phyloP scores from a whole-genome alignment of 2,797 vertebrate species.

The Coilia nasus region DNA sequence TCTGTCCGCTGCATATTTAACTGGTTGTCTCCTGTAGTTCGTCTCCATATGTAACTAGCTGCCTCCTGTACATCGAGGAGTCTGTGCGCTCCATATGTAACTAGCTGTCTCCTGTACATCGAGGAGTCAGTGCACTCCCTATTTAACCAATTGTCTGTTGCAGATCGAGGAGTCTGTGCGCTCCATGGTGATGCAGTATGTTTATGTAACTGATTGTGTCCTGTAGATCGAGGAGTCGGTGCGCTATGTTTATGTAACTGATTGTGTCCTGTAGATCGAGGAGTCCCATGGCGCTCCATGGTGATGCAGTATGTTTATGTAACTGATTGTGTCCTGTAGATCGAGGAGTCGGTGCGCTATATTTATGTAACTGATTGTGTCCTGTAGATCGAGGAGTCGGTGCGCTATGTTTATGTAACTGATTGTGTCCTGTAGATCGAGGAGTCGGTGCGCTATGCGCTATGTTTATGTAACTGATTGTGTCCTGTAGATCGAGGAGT shows the following conservation, averaged over 20 bases:
- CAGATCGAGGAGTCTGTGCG: constrained; percentile 96
- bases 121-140: constrained; percentile 92
- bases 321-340: no score
- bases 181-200: constrained; percentile 96
- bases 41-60: no score
- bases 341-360: no score
- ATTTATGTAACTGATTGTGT: no score
- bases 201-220: no score
- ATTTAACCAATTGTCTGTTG: not conserved
- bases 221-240: constrained; percentile 93
- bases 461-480: no score
- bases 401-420: no score
- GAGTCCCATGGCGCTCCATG: constrained; percentile 92
- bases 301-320: constrained; percentile 97
- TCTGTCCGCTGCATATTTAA: constrained; percentile 93
- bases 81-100: constrained; percentile 89
- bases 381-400: constrained; percentile 91
- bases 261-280: constrained; percentile 80
- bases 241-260: no score
- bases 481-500: constrained; percentile 87
- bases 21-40: constrained; percentile 74
- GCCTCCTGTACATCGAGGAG: constrained; percentile 85
- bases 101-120: constrained; percentile 78
- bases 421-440: constrained; percentile 79
- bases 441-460: constrained; percentile 93